These are phyloP conservation scores for Harmothoe impar DNA, from an alignment of 2,888 invertebrate species.

Conservation along the genomic window DNA sequence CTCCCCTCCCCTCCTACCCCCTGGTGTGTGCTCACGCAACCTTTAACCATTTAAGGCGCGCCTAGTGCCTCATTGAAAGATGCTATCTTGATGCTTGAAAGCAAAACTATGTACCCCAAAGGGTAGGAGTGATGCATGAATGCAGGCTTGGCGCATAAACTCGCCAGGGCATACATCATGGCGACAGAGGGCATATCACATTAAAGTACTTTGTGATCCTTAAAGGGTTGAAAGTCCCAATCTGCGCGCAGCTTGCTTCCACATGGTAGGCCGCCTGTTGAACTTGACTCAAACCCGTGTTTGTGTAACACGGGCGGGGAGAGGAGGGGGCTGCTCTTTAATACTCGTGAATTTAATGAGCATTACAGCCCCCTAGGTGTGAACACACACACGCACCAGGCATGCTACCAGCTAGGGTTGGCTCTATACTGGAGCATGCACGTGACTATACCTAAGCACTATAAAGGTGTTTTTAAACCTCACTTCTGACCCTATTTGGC, in stretches of 20 bases:
- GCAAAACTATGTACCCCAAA: too few species aligned
- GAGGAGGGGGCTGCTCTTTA: not conserved
- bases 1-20: not conserved
- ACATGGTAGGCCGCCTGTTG: slow-evolving; percentile 46
- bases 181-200: too few species aligned
- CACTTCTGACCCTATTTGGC: too few species aligned
- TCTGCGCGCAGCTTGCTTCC: slow-evolving; percentile 26
- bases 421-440: not conserved
- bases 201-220: too few species aligned
- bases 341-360: slow-evolving; percentile 34
- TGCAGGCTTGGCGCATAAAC: too few species aligned
- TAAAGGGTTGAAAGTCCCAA: slow-evolving; percentile 40
- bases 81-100: too few species aligned
- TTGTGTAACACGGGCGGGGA: not conserved
- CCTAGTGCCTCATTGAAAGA: too few species aligned
- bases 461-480: too few species aligned
- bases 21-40: slow-evolving; percentile 9
- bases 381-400: not conserved
- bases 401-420: not conserved
- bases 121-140: too few species aligned
- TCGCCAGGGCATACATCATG: too few species aligned
- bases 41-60: too few species aligned
- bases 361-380: not conserved
- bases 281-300: slow-evolving; percentile 46
- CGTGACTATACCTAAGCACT: too few species aligned